phyloP scores from a whole-genome alignment of 2,113 vertebrate genomes.

The Seriola rivoliana region DNA sequence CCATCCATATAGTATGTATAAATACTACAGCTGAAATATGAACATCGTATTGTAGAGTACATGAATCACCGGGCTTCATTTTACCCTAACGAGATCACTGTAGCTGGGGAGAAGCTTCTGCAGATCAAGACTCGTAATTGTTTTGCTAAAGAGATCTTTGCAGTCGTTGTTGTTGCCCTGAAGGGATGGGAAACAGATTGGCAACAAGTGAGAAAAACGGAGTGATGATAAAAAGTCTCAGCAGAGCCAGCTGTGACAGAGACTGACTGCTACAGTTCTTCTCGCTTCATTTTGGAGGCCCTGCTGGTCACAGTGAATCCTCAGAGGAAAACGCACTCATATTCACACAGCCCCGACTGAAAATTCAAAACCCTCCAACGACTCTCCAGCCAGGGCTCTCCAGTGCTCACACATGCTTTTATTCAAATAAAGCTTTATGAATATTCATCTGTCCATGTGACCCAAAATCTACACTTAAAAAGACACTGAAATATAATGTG shows the following conservation, averaged over 20 bases:
- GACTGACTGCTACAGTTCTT: constrained; percentile 44
- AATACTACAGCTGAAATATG: background rate
- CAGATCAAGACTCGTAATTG: constrained; percentile 2
- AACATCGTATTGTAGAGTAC: background rate
- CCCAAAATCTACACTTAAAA: background rate
- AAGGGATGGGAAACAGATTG: constrained; percentile 28
- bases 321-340: constrained; percentile 16
- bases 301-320: constrained; percentile 40
- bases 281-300: constrained; percentile 23
- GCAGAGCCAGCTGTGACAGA: constrained; percentile 32
- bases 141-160: constrained; percentile 25
- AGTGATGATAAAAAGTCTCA: constrained; percentile 48
- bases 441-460: constrained; percentile 8
- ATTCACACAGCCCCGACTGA: constrained; percentile 35
- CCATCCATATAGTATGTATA: background rate
- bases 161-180: constrained; percentile 14
- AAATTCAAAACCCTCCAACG: constrained; percentile 31
- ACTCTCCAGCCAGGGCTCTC: constrained; percentile 30
- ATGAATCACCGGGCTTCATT: background rate
- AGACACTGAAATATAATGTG: constrained; percentile 1
- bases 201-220: constrained; percentile 57
- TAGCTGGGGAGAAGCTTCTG: background rate
- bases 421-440: constrained; percentile 30
- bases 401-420: constrained; percentile 5
- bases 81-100: background rate